Evolutionary conservation across 2,888 invertebrate species (phyloP), one percentile per base, ranked within the genome.

Genomic region (Patella depressa): DNA sequence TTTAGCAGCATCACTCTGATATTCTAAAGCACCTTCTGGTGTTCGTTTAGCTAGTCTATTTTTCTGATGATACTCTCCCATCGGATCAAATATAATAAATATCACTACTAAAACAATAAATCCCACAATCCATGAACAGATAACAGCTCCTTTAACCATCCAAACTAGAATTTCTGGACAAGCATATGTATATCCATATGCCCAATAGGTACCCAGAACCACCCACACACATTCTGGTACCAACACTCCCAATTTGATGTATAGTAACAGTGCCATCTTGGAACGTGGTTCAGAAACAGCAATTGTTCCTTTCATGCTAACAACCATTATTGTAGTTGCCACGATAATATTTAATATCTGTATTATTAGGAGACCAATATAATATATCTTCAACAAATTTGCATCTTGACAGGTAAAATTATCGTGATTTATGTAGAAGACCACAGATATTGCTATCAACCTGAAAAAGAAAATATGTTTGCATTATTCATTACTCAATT

Each of bases 71-170:
- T 65, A 65, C 24, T 93, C 93, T 5, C 96, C 96, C 82, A 96
- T 92, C 0, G 96, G 96, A 90, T 96, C 96, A 90, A 96, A 96
- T 72, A 96, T 94, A 91, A 96, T 93, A 71, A 95, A 94, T 72
- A 96, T 93, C 0, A 95, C 95, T 85, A 96, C 94, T 53, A 96
- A 92, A 19, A 87, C 85, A 15, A 95, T 92, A 1, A 94, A 94
- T 76, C 96, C 93, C 74, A 96, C 93, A 29, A 95, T 94, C 96
- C 96, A 97, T 88, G 96, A 95, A 91, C 95, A 95, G 73, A 96
- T 93, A 0, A 96, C 95, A 85, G 96, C 93, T 80, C 95, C 95
- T 94, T 88, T 87, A 15, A 88, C 88, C 1, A 88, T 87, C 81
- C 80, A 79, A 17, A 89, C 88, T 53, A 89, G 84, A 54, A 81